Evolutionary conservation across 2,888 invertebrate genomes (phyloP).

Genomic region (Chesias legatella): DNA sequence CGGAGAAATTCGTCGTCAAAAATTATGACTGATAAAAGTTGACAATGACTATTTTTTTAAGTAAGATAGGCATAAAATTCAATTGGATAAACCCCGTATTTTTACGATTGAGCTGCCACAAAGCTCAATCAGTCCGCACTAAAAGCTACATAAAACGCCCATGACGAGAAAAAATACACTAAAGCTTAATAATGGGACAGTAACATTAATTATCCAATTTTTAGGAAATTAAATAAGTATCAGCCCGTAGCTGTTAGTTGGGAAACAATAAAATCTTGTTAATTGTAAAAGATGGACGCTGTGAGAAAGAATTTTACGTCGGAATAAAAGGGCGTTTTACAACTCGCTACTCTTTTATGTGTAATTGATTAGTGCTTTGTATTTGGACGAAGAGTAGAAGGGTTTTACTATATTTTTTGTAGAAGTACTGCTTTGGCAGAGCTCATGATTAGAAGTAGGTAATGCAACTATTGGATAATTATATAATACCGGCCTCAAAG

Average conservation of each 20-base stretch:
- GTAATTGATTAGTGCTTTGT: conserved; percentile 8
- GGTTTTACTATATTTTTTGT: no score
- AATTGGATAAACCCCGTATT: background rate
- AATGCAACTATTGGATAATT: no score
- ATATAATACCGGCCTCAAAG: no score
- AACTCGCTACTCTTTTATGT: conserved; percentile 32
- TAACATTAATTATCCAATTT: conserved; percentile 71
- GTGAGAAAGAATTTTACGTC: conserved; percentile 62
- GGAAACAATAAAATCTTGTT: conserved; percentile 76
- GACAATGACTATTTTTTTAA: no score
- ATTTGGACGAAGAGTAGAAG: no score
- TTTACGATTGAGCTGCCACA: conserved; percentile 31
- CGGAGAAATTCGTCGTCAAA: no score
- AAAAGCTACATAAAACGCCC: conserved; percentile 40
- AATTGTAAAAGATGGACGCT: conserved; percentile 76
- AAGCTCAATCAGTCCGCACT: conserved; percentile 64
- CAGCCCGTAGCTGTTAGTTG: conserved; percentile 49
- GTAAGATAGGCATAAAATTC: no score
- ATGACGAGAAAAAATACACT: conserved; percentile 31
- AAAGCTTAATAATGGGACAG: conserved; percentile 68
- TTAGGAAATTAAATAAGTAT: conserved; percentile 49
- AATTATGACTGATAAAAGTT: no score
- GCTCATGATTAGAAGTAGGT: no score
- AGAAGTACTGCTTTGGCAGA: no score
- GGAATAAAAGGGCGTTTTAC: conserved; percentile 57